Conservation (phyloP, 23 tunicate genomes). For the Diplosoma virens region DNA sequence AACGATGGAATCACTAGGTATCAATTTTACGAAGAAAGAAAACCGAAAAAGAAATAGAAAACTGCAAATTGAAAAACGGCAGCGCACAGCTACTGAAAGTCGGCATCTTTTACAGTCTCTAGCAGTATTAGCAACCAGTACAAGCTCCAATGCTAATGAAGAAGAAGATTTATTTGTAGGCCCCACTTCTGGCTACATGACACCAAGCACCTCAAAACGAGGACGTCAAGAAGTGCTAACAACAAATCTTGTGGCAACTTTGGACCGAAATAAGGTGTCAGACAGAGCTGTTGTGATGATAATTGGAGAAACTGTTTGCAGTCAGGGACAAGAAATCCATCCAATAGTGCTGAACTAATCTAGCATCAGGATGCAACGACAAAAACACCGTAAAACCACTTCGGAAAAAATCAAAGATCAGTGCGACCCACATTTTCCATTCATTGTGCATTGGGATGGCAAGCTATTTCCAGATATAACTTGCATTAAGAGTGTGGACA, state of each 20-base stretch:
- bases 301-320: conserved; percentile 21
- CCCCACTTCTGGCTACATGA: conserved; percentile 7
- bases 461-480: too few relatives aligned
- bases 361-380: conserved; percentile 15
- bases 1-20: conserved; percentile 2
- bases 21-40: background rate
- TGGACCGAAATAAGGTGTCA: conserved; percentile 21
- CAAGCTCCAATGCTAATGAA: conserved; percentile 6
- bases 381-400: conserved; percentile 4
- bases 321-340: conserved; percentile 26
- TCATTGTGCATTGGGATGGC: too few relatives aligned
- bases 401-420: too few relatives aligned
- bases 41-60: too few relatives aligned
- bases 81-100: too few relatives aligned
- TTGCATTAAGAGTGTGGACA: too few relatives aligned
- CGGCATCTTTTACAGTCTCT: conserved; percentile 4
- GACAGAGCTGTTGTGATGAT: conserved; percentile 28
- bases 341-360: conserved; percentile 17
- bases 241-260: conserved; percentile 14
- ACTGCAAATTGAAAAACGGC: too few relatives aligned
- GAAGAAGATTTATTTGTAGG: background rate
- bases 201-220: conserved; percentile 11
- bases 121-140: conserved; percentile 8
- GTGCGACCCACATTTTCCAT: too few relatives aligned
- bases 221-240: conserved; percentile 19